Base-by-base conservation (phyloP, 2,888 invertebrate genomes). In the Macrophya annulata region DNA sequence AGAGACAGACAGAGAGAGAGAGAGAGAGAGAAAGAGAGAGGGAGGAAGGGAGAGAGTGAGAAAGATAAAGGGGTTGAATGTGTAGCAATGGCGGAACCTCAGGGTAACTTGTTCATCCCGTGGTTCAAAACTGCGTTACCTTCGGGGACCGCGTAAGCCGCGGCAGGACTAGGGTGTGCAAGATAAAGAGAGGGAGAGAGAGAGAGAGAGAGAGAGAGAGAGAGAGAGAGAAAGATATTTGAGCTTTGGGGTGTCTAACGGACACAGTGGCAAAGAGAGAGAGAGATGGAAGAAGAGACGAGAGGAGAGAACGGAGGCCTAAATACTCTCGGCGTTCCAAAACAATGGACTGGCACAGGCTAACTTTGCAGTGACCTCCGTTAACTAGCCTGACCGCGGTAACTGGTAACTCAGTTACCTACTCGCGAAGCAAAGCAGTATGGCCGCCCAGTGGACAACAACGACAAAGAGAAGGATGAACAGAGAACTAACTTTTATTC, bases 321-420 rank as follows among this genome's bases (percentile, higher is more conserved):
- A 91, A 92, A 91, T 91, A 91, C 90, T 89, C 90, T 88, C 89
- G 90, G 89, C 90, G 90, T 91, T 89, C 89, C 89, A 89, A 91
- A 91, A 91, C 91, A 92, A 91, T 91, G 90, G 90, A 92, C 86
- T 55, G 84, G 87, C 86, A 87, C 87, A 86, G 88, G 89, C 89
- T 91, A 92, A 92, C 91, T 91, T 92, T 82, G 85, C 88, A 88
- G 89, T 92, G 90, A 90, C 90, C 91, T 89, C 89, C 87, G 88
- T 90, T 91, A 92, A 92, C 92, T 90, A 91, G 91, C 89, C 88
- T 86, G 89, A 88, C 89, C 89, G 86, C 87, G 88, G 89, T 88
- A 92, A 92, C 92, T 91, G 89, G 88, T 91, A 92, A 92, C 91
- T 91, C 89, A 87, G 89, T 92, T 92, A 92, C 87, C 87, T 84